phyloP scores from a whole-genome alignment of 2,113 vertebrate species.

The Labrus mixtus region DNA sequence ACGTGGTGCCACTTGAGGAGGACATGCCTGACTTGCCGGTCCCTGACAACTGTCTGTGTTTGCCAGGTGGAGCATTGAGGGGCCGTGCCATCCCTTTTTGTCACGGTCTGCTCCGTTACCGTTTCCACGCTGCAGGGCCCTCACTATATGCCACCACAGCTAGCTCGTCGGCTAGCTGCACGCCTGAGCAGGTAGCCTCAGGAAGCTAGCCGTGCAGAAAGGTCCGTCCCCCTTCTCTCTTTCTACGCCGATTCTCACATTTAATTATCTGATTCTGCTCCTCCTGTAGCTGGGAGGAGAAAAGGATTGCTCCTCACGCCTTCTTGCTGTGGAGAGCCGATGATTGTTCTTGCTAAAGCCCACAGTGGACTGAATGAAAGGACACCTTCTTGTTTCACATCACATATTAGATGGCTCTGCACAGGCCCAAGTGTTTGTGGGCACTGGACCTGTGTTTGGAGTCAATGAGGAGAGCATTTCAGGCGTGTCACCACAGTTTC shows the following conservation, averaged over 20 bases:
- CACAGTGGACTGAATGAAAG: constrained; percentile 84
- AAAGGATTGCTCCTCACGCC: constrained; percentile 87
- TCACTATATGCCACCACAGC: constrained; percentile 73
- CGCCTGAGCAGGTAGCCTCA: constrained; percentile 85
- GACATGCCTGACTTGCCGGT: constrained; percentile 93
- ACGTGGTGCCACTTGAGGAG: constrained; percentile 88
- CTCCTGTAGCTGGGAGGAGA: constrained; percentile 88
- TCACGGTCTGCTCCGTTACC: constrained; percentile 77
- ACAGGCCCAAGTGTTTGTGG: constrained; percentile 84
- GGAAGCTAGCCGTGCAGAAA: constrained; percentile 92
- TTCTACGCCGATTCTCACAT: constrained; percentile 89
- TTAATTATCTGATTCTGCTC: constrained; percentile 94
- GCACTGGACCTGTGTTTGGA: constrained; percentile 81
- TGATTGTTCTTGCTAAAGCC: constrained; percentile 89
- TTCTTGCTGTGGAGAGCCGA: constrained; percentile 85
- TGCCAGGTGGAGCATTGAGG: constrained; percentile 88
- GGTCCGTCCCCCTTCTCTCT: constrained; percentile 80
- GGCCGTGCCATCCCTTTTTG: constrained; percentile 80
- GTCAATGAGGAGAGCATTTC: constrained; percentile 86
- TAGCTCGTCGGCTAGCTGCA: constrained; percentile 80
- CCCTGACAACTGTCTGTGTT: constrained; percentile 92
- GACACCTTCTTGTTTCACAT: constrained; percentile 85
- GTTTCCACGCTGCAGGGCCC: constrained; percentile 80
- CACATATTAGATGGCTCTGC: constrained; percentile 84
- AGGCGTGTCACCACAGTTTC: constrained; percentile 84